Base-by-base conservation (phyloP, 2,797 vertebrate species). In the Leuciscus waleckii region DNA sequence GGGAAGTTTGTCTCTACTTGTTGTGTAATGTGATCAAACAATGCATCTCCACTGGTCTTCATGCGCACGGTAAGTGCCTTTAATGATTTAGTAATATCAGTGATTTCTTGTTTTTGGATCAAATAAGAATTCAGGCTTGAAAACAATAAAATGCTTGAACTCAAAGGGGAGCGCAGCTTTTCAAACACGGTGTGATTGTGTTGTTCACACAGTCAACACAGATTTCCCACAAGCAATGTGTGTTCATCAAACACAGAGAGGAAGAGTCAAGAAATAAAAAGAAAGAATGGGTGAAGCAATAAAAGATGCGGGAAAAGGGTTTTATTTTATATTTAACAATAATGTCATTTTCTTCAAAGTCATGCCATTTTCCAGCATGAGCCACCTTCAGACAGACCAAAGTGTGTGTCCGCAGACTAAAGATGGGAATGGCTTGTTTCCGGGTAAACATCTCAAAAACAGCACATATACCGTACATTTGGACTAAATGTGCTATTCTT, bases 391-490 rank as follows among this genome's bases (percentile, higher is more conserved):
- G 56, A 91, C 90, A 56, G 91, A 95, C 63, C 90, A 95, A 91
- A 88, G 58, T 43, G 89, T 95, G 80, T 97, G 96, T 87, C 95
- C 97, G 89, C 93, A 93, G 86, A 93, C 95, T 81, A 95, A 91
- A 71, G 87, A 95, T 14, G 95, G 95, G 69, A 95, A 96, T 87
- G 95, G 95, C 92, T 92, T 94, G 74, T 95, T 98, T 89, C 96
- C 97, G 96, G 96, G 96, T 93, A 92, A 94, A 93, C 43, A 13
- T 70, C 77, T n/a, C 9, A 83, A 51, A 79, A 67, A 32, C 41
- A 41, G 17, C 39, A 56, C 16, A 13, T 67, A n/a, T n/a, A n/a
- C n/a, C n/a, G n/a, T n/a, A n/a, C 19, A 21, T 68, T 79, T 75
- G 46, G 74, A 79, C 9, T 41, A 51, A 84, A 81, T 65, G 35